phyloP scores from a whole-genome alignment of 2,888 invertebrate genomes.

The Ephialtes manifestator region DNA sequence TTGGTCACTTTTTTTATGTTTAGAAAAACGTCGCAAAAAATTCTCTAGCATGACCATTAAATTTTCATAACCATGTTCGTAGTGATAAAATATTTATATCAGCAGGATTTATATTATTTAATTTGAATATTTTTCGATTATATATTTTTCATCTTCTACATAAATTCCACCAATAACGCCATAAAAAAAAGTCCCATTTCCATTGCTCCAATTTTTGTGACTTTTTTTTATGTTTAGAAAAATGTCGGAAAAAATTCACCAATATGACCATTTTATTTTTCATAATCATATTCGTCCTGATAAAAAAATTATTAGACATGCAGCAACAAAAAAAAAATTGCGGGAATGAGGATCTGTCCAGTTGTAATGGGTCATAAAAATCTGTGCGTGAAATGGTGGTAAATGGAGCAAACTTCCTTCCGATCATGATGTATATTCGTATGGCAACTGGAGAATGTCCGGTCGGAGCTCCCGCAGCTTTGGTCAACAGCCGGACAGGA shows the following conservation, averaged over 20 bases:
- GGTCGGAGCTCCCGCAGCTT: conserved; percentile 51
- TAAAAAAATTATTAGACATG: conserved; percentile 35
- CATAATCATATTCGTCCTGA: not conserved
- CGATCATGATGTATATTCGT: conserved; percentile 64
- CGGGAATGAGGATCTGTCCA: conserved; percentile 3
- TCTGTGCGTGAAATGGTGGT: conserved; percentile 45
- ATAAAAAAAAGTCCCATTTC: no score
- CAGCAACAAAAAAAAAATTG: conserved; percentile 35
- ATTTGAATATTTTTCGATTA: no score
- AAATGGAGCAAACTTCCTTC: conserved; percentile 77
- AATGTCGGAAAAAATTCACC: not conserved
- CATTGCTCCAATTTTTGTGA: no score
- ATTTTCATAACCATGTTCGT: no score
- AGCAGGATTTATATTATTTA: no score
- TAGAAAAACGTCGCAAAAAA: no score
- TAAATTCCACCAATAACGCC: no score
- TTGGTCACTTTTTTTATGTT: no score
- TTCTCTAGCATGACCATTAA: no score
- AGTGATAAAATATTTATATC: no score
- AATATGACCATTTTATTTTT: no score
- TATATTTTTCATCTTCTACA: no score
- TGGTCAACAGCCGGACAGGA: conserved; percentile 47
- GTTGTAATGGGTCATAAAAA: conserved; percentile 45
- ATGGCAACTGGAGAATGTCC: conserved; percentile 47
- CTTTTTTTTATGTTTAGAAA: not conserved